Conservation (phyloP, 2,797 vertebrate species). For the Manis pentadactyla region DNA sequence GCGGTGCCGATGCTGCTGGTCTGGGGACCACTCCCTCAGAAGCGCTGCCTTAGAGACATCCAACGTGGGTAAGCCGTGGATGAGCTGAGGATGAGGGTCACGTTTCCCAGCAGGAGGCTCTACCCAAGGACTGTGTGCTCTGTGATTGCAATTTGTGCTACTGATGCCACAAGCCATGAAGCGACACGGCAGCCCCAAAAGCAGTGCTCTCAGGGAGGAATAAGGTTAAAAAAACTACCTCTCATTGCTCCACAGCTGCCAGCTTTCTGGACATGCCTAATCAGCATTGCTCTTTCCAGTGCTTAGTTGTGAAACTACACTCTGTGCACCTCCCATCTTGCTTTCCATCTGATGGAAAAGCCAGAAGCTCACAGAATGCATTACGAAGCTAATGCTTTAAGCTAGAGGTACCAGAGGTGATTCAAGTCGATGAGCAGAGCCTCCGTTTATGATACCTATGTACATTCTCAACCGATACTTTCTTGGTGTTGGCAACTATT, state of each 20-base stretch:
- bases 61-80: background rate
- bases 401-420: slow-evolving; percentile 46
- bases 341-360: background rate
- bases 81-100: background rate
- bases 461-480: background rate
- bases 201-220: background rate
- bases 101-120: background rate
- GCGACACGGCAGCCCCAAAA: background rate
- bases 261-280: background rate
- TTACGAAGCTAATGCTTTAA: background rate
- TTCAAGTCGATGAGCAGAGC: background rate
- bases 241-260: background rate
- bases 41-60: background rate
- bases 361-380: background rate
- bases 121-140: background rate
- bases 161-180: fast-evolving
- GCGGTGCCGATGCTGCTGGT: background rate
- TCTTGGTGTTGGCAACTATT: slow-evolving; percentile 48
- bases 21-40: background rate
- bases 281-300: background rate
- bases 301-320: background rate
- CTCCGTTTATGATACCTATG: slow-evolving; percentile 17
- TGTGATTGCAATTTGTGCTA: no score
- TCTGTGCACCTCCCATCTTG: background rate
- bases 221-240: background rate